Evolutionary conservation across 2,888 invertebrate genomes (phyloP), one percentile per base, ranked within the genome.

Genomic region (Erebia epiphron): DNA sequence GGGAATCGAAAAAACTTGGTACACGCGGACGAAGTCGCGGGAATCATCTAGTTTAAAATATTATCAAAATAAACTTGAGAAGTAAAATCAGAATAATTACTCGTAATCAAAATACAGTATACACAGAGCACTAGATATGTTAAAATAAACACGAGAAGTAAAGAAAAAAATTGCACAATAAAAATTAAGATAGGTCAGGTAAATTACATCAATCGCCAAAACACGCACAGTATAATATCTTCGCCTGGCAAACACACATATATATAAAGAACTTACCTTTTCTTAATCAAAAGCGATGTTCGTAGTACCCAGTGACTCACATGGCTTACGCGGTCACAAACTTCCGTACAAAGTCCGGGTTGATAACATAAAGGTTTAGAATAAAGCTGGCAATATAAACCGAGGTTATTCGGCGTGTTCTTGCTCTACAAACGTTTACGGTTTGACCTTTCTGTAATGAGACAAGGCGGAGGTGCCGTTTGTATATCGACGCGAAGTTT

Each of bases 401-500:
- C 8, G 9, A 18, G 52, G 13, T 64, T 41, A 41, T 54, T 52
- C 16, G 41, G 64, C 8, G 62, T 52, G 16, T 52, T 64, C 52
- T 64, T 52, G 41, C 41, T 64, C 35, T 64, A 54, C 64, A 18
- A 58, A 58, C 11, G 16, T 21, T 43, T 10, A 63, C 14, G 35
- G 46, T 49, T 21, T 18, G 67, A 68, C 65, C 61, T 68, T 69
- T 69, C 69, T 46, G 64, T 70, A 68, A 67, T 56, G 69, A 67
- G 64, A 70, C 67, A 41, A 61, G 41, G 58, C 13, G 58, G 41
- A 69, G 57, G 69, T 66, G 58, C 41, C n/a, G 66, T 71, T 72
- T 65, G 73, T 72, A 66, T 69, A 72, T 70, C 57, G 67, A 68
- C 63, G 58, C 67, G 63, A 70, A 72, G 54, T 72, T 72, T 72